Percentiles rank a stretch among this genome's conserved stretches.
Evolutionary conservation across 2,888 invertebrate genomes (phyloP).

Genomic region (Acanthosepion esculentum): DNA sequence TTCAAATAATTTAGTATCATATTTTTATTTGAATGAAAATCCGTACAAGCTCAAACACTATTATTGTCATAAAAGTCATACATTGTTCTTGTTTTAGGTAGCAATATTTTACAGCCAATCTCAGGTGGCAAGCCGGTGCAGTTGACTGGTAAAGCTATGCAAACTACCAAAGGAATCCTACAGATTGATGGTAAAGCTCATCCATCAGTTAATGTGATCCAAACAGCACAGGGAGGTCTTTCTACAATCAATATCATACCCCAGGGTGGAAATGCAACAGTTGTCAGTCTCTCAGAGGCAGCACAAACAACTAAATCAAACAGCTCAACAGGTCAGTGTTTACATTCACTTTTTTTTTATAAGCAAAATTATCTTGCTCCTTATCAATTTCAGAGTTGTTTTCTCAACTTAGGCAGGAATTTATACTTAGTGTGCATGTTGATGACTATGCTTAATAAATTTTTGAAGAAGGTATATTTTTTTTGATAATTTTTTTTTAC

Average conservation of each 20-base stretch:
- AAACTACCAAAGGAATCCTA: slow-evolving; percentile 63
- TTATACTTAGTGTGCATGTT: too few relatives aligned
- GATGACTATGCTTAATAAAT: too few relatives aligned
- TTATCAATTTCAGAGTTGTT: background rate
- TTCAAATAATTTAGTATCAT: too few relatives aligned
- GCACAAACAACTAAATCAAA: background rate
- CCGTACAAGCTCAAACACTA: too few relatives aligned
- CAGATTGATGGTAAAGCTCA: slow-evolving; percentile 69
- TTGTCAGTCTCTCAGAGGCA: slow-evolving; percentile 48
- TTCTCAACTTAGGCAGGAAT: background rate
- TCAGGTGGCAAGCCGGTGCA: slow-evolving; percentile 69
- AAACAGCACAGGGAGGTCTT: slow-evolving; percentile 65
- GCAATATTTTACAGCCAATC: slow-evolving; percentile 65
- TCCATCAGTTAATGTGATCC: slow-evolving; percentile 63
- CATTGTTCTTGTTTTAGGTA: slow-evolving; percentile 55
- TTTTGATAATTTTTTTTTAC: too few relatives aligned
- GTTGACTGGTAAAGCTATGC: slow-evolving; percentile 68
- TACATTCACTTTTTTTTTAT: background rate
- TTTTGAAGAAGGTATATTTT: too few relatives aligned
- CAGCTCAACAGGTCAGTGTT: slow-evolving; percentile 38
- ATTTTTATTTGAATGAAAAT: too few relatives aligned
- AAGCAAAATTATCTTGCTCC: background rate
- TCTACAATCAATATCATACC: slow-evolving; percentile 68
- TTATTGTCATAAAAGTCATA: too few relatives aligned
- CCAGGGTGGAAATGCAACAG: slow-evolving; percentile 57